These are phyloP conservation scores for human (Homo sapiens) DNA, from an alignment of 2,113 vertebrate genomes.

Conservation along the genomic window DNA sequence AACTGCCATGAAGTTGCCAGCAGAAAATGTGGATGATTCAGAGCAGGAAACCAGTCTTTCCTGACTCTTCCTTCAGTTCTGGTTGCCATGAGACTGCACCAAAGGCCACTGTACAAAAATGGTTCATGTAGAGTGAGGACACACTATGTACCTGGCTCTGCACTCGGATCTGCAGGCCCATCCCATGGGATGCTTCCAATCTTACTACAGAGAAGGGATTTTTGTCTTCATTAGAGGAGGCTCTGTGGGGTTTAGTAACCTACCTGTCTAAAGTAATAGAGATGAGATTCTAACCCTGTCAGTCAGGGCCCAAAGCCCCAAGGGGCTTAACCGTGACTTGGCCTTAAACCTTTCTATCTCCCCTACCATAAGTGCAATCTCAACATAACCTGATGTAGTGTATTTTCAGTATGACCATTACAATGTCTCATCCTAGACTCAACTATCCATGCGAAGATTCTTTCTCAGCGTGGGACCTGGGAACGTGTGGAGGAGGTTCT, in stretches of 20 bases:
- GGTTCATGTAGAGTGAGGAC: background rate
- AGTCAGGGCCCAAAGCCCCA: background rate
- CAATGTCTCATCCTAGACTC: background rate
- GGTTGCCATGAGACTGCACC: background rate
- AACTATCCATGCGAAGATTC: background rate
- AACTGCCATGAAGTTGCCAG: background rate
- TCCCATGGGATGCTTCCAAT: background rate
- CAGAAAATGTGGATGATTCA: constrained; percentile 22
- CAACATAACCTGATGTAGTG: background rate
- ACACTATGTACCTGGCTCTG: background rate
- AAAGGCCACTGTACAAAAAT: background rate
- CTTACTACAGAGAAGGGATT: background rate
- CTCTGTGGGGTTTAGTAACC: background rate
- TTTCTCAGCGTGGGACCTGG: background rate
- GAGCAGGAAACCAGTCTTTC: background rate
- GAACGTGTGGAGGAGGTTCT: background rate
- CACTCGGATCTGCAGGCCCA: background rate
- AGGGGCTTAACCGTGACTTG: background rate
- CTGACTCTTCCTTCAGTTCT: background rate
- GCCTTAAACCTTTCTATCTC: background rate
- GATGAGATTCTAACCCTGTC: background rate
- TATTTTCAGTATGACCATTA: background rate
- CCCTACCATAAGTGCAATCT: background rate
- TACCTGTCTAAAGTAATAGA: background rate
- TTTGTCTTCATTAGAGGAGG: background rate